Conservation (phyloP, 2,113 vertebrate species). For the Sander vitreus region DNA sequence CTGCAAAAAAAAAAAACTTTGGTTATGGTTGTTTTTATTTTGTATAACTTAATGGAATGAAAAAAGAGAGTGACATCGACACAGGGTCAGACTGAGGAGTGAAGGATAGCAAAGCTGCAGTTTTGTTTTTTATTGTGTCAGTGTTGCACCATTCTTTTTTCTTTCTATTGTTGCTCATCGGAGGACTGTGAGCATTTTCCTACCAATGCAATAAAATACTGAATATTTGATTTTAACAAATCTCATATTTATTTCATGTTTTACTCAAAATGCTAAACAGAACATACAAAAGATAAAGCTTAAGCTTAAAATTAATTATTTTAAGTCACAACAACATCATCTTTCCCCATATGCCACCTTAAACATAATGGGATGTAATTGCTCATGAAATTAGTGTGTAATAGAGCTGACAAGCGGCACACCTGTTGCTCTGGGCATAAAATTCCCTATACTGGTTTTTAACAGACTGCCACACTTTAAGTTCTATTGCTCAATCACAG, state of each 20-base stretch:
- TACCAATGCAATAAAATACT: constrained; percentile 85
- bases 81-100: constrained; percentile 18
- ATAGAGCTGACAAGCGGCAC: constrained; percentile 57
- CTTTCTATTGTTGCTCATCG: constrained; percentile 77
- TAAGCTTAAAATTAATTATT: constrained; percentile 22
- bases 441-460: constrained; percentile 35
- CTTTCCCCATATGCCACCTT: constrained; percentile 35
- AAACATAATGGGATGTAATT: constrained; percentile 71
- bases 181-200: constrained; percentile 80
- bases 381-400: constrained; percentile 66
- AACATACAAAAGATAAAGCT: not conserved
- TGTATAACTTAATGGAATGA: constrained; percentile 55
- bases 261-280: not conserved
- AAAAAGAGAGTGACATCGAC: constrained; percentile 19
- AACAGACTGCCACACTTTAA: not conserved
- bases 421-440: constrained; percentile 61
- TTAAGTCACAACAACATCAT: constrained; percentile 38
- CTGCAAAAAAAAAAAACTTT: constrained; percentile 57
- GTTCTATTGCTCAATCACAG: not conserved
- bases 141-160: constrained; percentile 70
- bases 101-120: constrained; percentile 28
- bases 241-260: constrained; percentile 18
- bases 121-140: constrained; percentile 54
- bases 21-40: constrained; percentile 64
- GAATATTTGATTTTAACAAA: constrained; percentile 73